These are phyloP conservation scores for Neodiprion virginianus DNA, from an alignment of 1,140 invertebrate genomes.

Conservation along the genomic window DNA sequence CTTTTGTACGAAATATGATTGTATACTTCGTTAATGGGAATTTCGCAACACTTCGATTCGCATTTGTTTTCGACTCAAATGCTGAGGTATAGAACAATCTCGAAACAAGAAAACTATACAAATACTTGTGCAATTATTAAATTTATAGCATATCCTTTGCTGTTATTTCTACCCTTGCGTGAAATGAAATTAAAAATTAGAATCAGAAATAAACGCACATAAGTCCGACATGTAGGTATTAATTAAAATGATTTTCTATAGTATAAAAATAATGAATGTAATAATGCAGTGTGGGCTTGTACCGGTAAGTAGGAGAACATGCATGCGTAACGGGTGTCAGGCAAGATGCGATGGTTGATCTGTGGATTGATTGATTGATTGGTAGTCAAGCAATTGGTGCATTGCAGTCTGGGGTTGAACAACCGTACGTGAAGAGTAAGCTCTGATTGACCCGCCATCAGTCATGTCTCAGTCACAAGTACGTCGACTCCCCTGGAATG, in stretches of 20 bases:
- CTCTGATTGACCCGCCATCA: conserved; percentile 49
- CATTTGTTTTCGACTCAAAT: too few species aligned
- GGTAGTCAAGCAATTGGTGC: conserved; percentile 44
- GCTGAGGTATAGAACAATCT: too few species aligned
- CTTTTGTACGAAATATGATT: too few species aligned
- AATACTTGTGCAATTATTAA: too few species aligned
- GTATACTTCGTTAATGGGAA: too few species aligned
- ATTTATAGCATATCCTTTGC: too few species aligned
- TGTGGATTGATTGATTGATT: conserved; percentile 42
- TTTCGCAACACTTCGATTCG: too few species aligned
- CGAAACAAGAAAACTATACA: too few species aligned
- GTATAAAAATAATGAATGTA: conserved; percentile 5
- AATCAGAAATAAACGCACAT: not conserved
- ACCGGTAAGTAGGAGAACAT: conserved; percentile 32
- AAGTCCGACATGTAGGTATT: not conserved
- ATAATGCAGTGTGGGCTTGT: conserved; percentile 25
- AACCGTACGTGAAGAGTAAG: conserved; percentile 45
- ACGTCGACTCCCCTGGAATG: conserved; percentile 60
- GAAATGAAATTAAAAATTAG: conserved; percentile 1
- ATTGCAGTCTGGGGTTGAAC: conserved; percentile 45
- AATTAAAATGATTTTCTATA: not conserved
- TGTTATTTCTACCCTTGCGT: not conserved
- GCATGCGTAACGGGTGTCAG: conserved; percentile 45
- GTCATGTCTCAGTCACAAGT: conserved; percentile 58
- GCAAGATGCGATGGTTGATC: conserved; percentile 38